A percentile compares a stretch with the other conserved stretches of the same genome.
Conservation (phyloP, 1,140 invertebrate species). For the Ptiloglossa arizonensis region DNA sequence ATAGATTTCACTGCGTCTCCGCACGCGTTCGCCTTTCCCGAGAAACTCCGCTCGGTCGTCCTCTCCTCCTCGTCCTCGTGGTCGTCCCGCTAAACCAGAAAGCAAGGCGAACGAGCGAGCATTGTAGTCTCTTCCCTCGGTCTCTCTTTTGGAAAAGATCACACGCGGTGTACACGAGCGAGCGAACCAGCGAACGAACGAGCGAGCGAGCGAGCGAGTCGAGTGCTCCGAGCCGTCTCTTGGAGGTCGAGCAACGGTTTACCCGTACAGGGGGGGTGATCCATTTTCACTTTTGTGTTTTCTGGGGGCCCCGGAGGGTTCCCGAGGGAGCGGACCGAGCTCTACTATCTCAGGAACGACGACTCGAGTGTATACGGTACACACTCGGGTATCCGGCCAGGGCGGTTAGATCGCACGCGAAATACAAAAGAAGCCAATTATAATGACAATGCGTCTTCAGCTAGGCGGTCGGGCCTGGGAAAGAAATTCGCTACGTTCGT, state of each 20-base stretch:
- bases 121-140: conserved; percentile 6
- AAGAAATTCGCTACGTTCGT: conserved; percentile 78
- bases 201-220: no score
- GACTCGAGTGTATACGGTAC: conserved; percentile 28
- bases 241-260: conserved; percentile 59
- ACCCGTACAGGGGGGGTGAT: conserved; percentile 51
- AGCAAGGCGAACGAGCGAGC: neutral
- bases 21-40: neutral
- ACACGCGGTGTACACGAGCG: conserved; percentile 11
- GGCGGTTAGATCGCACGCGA: conserved; percentile 77
- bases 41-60: neutral
- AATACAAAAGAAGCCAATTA: conserved; percentile 80
- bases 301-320: conserved; percentile 70
- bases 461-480: conserved; percentile 74
- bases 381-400: conserved; percentile 64
- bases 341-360: conserved; percentile 71
- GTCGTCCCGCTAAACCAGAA: conserved; percentile 44
- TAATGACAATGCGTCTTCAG: conserved; percentile 79
- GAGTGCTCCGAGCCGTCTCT: neutral
- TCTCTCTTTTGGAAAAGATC: conserved; percentile 26
- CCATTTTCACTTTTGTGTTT: conserved; percentile 76
- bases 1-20: neutral
- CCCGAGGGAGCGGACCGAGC: conserved; percentile 74
- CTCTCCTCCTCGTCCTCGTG: no score
- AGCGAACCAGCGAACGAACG: neutral